Percentiles rank a stretch among this genome's conserved stretches.
These are phyloP conservation scores for Probosciger aterrimus DNA, from an alignment of 2,113 vertebrate species.

Conservation along the genomic window DNA sequence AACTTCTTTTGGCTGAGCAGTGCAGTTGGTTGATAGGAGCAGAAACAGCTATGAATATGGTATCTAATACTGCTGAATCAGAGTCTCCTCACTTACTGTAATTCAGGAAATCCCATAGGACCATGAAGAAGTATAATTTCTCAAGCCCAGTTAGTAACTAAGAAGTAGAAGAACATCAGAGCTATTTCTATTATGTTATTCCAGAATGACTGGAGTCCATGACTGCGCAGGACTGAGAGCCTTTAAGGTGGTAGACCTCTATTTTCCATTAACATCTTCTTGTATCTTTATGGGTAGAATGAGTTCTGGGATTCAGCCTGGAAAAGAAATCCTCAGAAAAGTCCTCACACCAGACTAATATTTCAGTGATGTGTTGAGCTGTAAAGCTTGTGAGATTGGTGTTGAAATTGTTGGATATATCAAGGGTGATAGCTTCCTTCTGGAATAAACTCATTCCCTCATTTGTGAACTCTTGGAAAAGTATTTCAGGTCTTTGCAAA, in stretches of 20 bases:
- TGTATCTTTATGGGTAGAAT: neutral
- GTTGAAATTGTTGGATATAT: neutral
- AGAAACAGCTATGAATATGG: neutral
- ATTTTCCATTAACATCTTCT: neutral
- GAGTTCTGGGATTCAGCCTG: neutral
- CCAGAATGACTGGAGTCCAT: neutral
- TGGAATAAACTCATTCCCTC: neutral
- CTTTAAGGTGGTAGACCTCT: neutral
- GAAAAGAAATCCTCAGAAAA: neutral
- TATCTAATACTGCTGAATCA: neutral
- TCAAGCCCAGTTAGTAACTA: neutral
- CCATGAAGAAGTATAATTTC: neutral
- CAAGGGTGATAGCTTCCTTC: neutral
- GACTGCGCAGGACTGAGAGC: neutral
- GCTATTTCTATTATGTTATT: neutral
- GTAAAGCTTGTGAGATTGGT: neutral
- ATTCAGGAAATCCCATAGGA: neutral
- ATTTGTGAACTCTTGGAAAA: neutral
- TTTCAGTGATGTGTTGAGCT: neutral
- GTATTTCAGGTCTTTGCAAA: neutral
- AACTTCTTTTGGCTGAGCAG: neutral
- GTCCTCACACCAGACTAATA: neutral
- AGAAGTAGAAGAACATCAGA: neutral
- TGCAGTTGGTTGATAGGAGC: neutral
- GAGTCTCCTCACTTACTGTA: neutral